These are phyloP conservation scores for Turnix velox DNA, from an alignment of 2,113 vertebrate species.

Conservation along the genomic window DNA sequence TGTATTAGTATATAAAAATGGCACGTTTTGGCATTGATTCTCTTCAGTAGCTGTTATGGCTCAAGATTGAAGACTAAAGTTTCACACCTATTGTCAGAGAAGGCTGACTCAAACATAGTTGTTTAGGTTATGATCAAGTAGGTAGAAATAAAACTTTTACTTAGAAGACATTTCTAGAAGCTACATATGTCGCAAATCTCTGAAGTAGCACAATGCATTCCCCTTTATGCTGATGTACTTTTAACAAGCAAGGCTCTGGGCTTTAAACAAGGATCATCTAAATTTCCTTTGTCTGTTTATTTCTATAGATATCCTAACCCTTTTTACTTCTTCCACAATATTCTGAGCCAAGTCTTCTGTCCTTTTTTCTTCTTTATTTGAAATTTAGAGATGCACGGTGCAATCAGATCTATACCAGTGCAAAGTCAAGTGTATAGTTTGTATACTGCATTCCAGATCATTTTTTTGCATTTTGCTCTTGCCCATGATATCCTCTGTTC, in stretches of 20 bases:
- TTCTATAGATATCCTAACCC: background rate
- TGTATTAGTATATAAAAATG: background rate
- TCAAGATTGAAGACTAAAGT: background rate
- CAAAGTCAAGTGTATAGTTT: background rate
- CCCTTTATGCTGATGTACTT: background rate
- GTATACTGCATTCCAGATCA: background rate
- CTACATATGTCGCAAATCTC: background rate
- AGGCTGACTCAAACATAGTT: background rate
- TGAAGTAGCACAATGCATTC: background rate
- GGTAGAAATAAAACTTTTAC: background rate
- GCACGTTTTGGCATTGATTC: background rate
- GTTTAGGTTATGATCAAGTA: background rate
- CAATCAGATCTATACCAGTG: background rate
- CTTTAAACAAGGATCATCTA: background rate
- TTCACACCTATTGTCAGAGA: background rate
- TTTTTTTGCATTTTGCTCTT: background rate
- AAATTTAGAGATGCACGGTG: background rate
- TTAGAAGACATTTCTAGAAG: background rate
- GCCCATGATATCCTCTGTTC: background rate
- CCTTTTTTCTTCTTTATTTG: background rate
- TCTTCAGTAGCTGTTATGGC: background rate
- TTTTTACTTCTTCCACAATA: background rate
- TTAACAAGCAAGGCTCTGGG: rapidly evolving
- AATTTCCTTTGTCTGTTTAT: background rate
- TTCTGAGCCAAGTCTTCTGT: background rate